Evolutionary conservation across 1,140 invertebrate genomes (phyloP), one percentile per base, ranked within the genome.

Genomic region (Anoplophora glabripennis): DNA sequence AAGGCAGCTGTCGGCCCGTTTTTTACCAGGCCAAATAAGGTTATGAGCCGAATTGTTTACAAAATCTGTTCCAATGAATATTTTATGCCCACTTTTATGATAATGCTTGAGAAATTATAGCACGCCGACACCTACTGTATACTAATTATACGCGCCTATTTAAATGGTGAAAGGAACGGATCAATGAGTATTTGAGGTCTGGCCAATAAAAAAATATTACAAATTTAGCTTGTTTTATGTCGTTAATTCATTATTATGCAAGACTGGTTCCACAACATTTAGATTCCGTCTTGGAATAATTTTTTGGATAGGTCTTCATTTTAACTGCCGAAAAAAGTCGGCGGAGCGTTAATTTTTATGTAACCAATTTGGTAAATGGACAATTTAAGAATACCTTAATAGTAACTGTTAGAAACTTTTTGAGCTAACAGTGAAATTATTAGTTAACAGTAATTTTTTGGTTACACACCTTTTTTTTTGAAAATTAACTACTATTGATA

Each of bases 1-100:
- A 28, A 28, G 21, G 21, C 21, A 28, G 21, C 21, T 28, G 21
- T 28, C 21, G 21, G 21, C 21, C 21, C 21, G 28, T 40, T 40
- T 53, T 57, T 59, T 47, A 53, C 48, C 47, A 59, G 35, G 21
- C 64, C 64, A 66, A 63, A 66, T 63, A 63, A 56, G 61, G 64
- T 66, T 57, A 63, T 54, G 61, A 48, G 36, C 34, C 49, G n/a
- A n/a, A 44, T 45, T 48, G 11, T 48, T 12, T 14, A n/a, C 18
- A 37, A 33, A 12, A 15, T 10, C 17, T 45, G 28, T 33, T 62
- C 49, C 12, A 51, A 12, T 28, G 15, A 45, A 15, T 49, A 21
- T 40, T 47, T 48, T 34, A 38, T 45, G 36, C 59, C 59, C 47
- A 57, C 54, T 34, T 53, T 46, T 56, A 62, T 62, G 54, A 9